A percentile compares a stretch with the other conserved stretches of the same genome.
Conservation (phyloP, 2,113 vertebrate species). For the Micromys minutus region DNA sequence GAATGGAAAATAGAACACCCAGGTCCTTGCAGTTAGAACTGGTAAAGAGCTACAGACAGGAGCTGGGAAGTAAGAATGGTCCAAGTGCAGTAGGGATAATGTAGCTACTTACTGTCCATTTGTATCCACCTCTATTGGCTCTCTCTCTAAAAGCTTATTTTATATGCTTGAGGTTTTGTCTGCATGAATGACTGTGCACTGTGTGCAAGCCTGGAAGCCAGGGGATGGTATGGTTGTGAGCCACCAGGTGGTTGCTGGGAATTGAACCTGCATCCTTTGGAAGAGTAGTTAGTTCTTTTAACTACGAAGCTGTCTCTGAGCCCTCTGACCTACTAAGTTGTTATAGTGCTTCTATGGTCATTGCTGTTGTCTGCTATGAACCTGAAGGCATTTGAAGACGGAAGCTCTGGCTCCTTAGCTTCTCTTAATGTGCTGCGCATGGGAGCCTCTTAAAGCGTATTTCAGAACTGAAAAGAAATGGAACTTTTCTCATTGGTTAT, state of each 20-base stretch:
- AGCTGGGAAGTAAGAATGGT: neutral
- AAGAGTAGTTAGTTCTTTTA: neutral
- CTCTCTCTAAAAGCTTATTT: neutral
- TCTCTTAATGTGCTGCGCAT: neutral
- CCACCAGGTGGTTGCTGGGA: neutral
- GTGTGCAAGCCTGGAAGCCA: neutral
- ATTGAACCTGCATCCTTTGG: neutral
- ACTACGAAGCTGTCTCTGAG: neutral
- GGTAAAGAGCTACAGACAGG: neutral
- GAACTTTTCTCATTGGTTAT: conserved; percentile 36
- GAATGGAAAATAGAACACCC: neutral
- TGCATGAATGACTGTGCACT: neutral
- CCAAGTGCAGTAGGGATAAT: neutral
- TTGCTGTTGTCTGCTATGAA: neutral
- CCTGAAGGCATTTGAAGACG: neutral
- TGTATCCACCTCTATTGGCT: neutral
- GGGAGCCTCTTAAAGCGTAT: neutral
- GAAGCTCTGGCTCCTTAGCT: neutral
- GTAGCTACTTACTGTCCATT: neutral
- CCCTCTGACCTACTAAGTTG: neutral
- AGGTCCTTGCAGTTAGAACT: neutral
- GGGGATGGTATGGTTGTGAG: neutral
- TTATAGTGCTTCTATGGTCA: neutral
- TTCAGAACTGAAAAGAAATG: conserved; percentile 39
- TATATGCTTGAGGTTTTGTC: neutral